Base-by-base conservation (phyloP, 2,888 invertebrate species). In the Minunthozetes semirufus region DNA sequence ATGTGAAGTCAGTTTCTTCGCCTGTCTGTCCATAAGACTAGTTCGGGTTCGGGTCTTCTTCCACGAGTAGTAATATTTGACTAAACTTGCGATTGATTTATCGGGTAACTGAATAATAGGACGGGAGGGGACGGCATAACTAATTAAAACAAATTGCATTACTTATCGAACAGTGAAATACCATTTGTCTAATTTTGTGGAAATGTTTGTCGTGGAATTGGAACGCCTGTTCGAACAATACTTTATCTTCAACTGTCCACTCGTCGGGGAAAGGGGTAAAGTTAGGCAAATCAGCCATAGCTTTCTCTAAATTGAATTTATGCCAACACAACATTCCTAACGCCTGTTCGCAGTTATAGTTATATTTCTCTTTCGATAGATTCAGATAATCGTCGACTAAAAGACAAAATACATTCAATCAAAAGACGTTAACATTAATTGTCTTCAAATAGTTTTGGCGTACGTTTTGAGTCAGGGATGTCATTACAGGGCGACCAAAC, bases 131-230 rank as follows among this genome's bases (percentile, higher is more conserved):
- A 25, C 9, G 25, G 56, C 3, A 33, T 33, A 33, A 59, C 11
- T 0, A 3, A 46, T 42, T 72, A 48, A 59, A 50, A 72, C 15
- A 75, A 38, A 71, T 27, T 27, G 13, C 15, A 72, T 19, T 46
- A 66, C 4, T 72, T 33, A 19, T 77, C 83, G 84, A 33, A 8
- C 33, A 33, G 8, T 5, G 33, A 8, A 33, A 33, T 86, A 96
- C 96, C 96, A 98, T 96, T 87, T 96, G 95, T 80, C 94, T 86
- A 83, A 98, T 97, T 82, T 94, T 89, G 82, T 95, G 93, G 85
- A 98, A 98, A 84, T 93, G 94, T 86, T 98, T 98, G 71, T 97
- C 97, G 84, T 97, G 96, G 83, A 95, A 97, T 82, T 94, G 94
- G 84, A 96, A 97, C 50, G 97, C 97, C 84, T 97, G 96, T 82